Conservation (phyloP, 2,888 invertebrate genomes). For the Nysson spinosus region DNA sequence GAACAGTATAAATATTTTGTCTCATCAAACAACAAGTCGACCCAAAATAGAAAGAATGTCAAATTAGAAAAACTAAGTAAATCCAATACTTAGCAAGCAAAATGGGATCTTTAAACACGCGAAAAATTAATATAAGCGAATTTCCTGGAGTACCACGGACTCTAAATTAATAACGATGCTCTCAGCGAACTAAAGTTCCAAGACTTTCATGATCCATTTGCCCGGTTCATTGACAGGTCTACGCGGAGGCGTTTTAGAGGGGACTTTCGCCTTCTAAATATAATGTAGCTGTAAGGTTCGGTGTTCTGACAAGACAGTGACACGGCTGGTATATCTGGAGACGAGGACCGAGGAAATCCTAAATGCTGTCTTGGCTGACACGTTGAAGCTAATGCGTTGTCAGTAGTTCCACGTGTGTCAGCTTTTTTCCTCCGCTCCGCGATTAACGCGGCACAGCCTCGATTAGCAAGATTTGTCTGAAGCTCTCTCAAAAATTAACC, state of each 20-base stretch:
- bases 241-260: conserved; percentile 53
- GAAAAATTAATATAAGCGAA: too few relatives aligned
- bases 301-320: conserved; percentile 59
- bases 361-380: conserved; percentile 57
- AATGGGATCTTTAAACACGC: too few relatives aligned
- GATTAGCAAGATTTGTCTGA: too few relatives aligned
- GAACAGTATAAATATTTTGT: too few relatives aligned
- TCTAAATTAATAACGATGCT: too few relatives aligned
- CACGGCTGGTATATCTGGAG: conserved; percentile 49
- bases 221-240: conserved; percentile 55
- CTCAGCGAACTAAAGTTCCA: too few relatives aligned
- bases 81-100: too few relatives aligned
- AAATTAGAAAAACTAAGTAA: too few relatives aligned
- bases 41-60: too few relatives aligned
- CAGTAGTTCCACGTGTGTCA: conserved; percentile 58
- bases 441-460: conserved; percentile 19
- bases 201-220: conserved; percentile 13
- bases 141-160: too few relatives aligned
- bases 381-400: conserved; percentile 67
- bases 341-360: conserved; percentile 44
- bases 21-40: too few relatives aligned
- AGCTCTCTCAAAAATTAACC: too few relatives aligned
- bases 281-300: conserved; percentile 58
- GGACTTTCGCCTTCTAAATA: conserved; percentile 62
- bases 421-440: conserved; percentile 3